These are phyloP conservation scores for Eonycteris spelaea DNA, from an alignment of 2,113 vertebrate species.

Conservation along the genomic window DNA sequence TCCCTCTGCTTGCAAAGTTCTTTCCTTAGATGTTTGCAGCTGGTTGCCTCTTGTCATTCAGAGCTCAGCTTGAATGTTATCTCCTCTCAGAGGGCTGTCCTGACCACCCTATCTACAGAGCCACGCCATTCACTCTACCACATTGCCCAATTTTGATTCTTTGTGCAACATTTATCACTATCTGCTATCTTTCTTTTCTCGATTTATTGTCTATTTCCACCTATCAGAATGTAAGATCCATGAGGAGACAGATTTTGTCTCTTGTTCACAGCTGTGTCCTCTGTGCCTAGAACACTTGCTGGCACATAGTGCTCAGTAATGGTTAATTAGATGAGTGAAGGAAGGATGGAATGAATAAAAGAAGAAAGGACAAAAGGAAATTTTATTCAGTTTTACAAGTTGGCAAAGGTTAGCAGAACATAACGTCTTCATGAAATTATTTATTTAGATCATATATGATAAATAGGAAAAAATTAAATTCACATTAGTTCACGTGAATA, in stretches of 20 bases:
- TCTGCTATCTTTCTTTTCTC: background rate
- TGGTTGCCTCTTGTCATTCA: background rate
- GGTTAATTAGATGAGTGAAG: background rate
- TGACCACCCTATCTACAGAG: background rate
- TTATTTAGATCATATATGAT: background rate
- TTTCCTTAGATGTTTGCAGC: background rate
- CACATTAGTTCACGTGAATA: background rate
- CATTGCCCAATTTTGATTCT: background rate
- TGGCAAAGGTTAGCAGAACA: background rate
- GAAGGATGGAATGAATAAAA: background rate
- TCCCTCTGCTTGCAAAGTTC: background rate
- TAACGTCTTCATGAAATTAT: background rate
- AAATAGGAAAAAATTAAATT: background rate
- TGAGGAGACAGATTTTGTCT: background rate
- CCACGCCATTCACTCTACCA: background rate
- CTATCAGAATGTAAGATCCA: background rate
- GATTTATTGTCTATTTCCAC: background rate
- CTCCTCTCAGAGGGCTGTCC: background rate
- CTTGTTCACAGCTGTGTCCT: background rate
- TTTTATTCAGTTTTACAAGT: background rate
- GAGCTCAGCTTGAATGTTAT: background rate
- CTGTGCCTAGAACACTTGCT: background rate
- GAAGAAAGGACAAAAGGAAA: background rate
- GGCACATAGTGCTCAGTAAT: background rate
- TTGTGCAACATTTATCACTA: background rate